phyloP scores from a whole-genome alignment of 1,140 invertebrate genomes.

The Sminthurides bifidus region DNA sequence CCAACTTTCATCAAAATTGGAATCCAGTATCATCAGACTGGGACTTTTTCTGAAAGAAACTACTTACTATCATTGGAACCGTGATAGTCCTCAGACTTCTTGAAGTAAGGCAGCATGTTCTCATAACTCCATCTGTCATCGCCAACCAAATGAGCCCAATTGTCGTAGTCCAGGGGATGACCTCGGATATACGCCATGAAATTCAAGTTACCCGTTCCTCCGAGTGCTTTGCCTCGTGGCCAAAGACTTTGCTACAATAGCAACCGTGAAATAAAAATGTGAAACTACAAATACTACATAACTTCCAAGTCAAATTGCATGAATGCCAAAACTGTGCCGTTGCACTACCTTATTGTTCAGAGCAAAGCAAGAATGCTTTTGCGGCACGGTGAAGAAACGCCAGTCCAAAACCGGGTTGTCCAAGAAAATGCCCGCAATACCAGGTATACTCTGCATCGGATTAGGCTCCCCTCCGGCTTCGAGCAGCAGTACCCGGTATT shows the following conservation, averaged over 20 bases:
- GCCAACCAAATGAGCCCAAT: conserved; percentile 23
- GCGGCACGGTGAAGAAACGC: conserved; percentile 21
- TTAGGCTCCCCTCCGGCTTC: conserved; percentile 28
- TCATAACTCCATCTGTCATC: conserved; percentile 43
- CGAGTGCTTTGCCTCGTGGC: conserved; percentile 24
- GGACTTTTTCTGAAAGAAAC: not conserved
- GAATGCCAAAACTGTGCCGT: not conserved
- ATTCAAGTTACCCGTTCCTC: conserved; percentile 24
- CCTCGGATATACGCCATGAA: conserved; percentile 28
- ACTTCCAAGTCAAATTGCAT: not conserved
- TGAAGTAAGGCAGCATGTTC: conserved; percentile 39
- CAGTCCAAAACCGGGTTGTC: conserved; percentile 23
- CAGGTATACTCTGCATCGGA: conserved; percentile 21
- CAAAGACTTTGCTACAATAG: conserved; percentile 16
- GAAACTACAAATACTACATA: not conserved
- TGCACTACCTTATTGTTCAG: conserved; percentile 15
- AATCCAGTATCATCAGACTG: not conserved
- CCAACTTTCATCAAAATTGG: not conserved
- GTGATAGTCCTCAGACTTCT: conserved; percentile 35
- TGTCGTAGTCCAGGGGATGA: conserved; percentile 29
- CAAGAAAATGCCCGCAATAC: conserved; percentile 13
- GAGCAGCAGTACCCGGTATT: conserved; percentile 18
- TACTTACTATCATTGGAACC: conserved; percentile 7
- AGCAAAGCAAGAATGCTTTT: conserved; percentile 26
- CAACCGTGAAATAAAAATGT: not conserved